These are phyloP conservation scores for Leptinotarsa tumamoca DNA, from an alignment of 2,888 invertebrate species.

Conservation along the genomic window DNA sequence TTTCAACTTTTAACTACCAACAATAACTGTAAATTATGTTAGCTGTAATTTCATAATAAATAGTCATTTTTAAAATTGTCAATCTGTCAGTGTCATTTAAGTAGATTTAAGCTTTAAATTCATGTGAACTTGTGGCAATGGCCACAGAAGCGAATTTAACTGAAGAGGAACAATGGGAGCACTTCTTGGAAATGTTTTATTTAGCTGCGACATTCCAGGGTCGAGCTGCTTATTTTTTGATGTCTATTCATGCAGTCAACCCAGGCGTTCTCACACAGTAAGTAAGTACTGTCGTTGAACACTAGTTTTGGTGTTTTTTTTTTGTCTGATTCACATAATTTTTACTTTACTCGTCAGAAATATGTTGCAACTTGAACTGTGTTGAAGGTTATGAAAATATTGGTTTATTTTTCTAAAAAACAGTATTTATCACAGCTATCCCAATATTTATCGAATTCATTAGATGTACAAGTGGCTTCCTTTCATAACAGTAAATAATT, in stretches of 20 bases:
- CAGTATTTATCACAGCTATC: too few species aligned
- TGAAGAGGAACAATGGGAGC: constrained; percentile 38
- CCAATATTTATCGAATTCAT: too few species aligned
- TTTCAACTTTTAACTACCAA: not conserved
- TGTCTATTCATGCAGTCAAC: constrained; percentile 62
- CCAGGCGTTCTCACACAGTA: constrained; percentile 56
- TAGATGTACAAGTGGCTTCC: too few species aligned
- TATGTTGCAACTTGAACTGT: too few species aligned
- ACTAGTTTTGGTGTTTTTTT: not conserved
- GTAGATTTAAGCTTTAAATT: not conserved
- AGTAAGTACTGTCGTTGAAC: constrained; percentile 18
- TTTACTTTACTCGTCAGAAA: too few species aligned
- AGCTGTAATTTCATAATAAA: constrained; percentile 17
- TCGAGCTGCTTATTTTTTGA: constrained; percentile 60
- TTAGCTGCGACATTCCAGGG: constrained; percentile 60
- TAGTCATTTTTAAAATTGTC: constrained; percentile 24
- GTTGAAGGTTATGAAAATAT: too few species aligned
- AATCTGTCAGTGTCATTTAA: constrained; percentile 20
- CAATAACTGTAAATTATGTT: constrained; percentile 16
- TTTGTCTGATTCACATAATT: not conserved
- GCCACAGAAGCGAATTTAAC: constrained; percentile 24
- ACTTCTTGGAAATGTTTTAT: constrained; percentile 46
- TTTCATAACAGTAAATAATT: too few species aligned
- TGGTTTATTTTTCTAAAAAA: too few species aligned
- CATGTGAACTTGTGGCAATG: not conserved